Evolutionary conservation across 2,888 invertebrate species (phyloP), one percentile per base, ranked within the genome.

Genomic region (Diarsia rubi): DNA sequence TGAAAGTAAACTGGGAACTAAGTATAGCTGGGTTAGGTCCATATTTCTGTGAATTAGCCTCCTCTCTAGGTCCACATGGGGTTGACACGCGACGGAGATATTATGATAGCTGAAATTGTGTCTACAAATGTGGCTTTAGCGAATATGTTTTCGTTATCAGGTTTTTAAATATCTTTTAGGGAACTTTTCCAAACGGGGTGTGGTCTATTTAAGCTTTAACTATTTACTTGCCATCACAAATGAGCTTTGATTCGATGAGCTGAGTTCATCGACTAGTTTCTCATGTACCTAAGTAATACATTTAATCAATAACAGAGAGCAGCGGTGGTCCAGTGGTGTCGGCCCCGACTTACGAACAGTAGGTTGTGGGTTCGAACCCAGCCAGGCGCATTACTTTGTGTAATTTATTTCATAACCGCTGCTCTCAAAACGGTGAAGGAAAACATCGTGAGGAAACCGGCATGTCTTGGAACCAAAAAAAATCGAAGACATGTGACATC

Each of bases 81-180:
- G 37, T 52, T 73, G 73, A 73, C 73, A 79, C 0, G 12, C n/a
- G 14, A 60, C 27, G 14, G 45, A 52, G 49, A 31, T 79, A 59
- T 65, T 79, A 59, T 65, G 21, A 49, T 78, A 42, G 19, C 42
- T 49, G 24, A 63, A 71, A 59, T 31, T 71, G 16, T 52, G 27
- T 57, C 57, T 57, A 45, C 16, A 63, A 63, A 62, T 69, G 21
- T 63, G 37, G 5, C 21, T 19, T 16, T 21, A 27, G 42, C 9
- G n/a, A 37, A 16, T 31, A 14, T 68, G 24, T 24, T 49, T 60
- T 19, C 16, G 14, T 37, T 21, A 37, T 12, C 8, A 31, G 37
- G 21, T 75, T 21, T 21, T 54, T 19, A n/a, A 57, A 57, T 64
- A 64, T 24, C 16, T 24, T 49, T 69, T 42, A 42, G 16, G 1